Conservation (phyloP, 2,113 vertebrate genomes). For the Datnioides undecimradiatus region DNA sequence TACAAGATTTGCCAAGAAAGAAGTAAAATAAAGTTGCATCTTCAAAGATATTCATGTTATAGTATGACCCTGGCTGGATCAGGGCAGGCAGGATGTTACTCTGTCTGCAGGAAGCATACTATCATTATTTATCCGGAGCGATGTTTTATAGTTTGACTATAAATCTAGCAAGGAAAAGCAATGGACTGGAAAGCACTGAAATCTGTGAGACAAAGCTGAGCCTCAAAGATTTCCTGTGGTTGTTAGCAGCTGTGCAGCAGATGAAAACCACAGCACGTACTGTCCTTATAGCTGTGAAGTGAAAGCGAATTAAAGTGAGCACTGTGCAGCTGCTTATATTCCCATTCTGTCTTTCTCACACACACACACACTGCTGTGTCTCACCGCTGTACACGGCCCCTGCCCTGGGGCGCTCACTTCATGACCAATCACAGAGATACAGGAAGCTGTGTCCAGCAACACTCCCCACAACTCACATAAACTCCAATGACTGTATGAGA, state of each 20-base stretch:
- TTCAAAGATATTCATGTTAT: conserved; percentile 5
- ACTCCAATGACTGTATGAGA: conserved; percentile 35
- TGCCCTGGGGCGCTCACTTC: conserved; percentile 45
- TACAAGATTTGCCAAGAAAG: background rate
- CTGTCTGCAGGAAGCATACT: background rate
- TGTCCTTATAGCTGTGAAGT: background rate
- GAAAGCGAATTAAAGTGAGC: background rate
- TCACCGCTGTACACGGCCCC: conserved; percentile 19
- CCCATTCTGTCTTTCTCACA: background rate
- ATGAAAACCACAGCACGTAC: conserved; percentile 36
- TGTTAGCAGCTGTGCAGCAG: background rate
- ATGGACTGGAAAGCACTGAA: background rate
- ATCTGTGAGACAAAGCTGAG: background rate
- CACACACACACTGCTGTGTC: conserved; percentile 22
- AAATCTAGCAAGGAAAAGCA: background rate
- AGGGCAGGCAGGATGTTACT: background rate
- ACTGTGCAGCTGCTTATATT: background rate
- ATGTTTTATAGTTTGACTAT: background rate
- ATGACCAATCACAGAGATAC: conserved; percentile 76
- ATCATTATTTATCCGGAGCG: background rate
- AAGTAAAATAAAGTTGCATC: background rate
- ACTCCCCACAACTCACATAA: conserved; percentile 53
- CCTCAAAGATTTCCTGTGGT: conserved; percentile 32
- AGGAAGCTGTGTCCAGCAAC: conserved; percentile 73
- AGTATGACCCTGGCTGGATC: background rate